Evolutionary conservation across 1,140 invertebrate genomes (phyloP).

Genomic region (Zaprionus inermis): DNA sequence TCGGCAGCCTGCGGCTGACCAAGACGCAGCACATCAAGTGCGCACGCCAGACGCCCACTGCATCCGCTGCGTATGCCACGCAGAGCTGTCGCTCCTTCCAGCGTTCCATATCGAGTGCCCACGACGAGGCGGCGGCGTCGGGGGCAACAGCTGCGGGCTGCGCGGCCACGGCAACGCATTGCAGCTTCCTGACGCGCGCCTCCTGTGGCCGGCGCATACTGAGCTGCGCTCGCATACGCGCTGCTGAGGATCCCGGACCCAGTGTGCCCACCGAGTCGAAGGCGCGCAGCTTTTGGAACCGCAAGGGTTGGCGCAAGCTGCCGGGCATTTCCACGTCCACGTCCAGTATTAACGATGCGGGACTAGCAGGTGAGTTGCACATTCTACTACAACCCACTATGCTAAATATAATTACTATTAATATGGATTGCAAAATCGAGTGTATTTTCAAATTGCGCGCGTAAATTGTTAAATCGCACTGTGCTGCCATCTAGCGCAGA

Average conservation of each 20-base stretch:
- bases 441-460: not conserved
- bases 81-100: slow-evolving; percentile 77
- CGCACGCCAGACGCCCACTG: slow-evolving; percentile 63
- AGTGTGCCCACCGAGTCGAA: slow-evolving; percentile 70
- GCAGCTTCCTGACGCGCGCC: slow-evolving; percentile 69
- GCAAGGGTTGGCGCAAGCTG: slow-evolving; percentile 91
- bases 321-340: slow-evolving; percentile 88
- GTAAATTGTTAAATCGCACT: no score
- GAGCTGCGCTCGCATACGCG: slow-evolving; percentile 75
- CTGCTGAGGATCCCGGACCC: slow-evolving; percentile 79
- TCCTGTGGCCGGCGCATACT: slow-evolving; percentile 72
- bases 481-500: slow-evolving; percentile 3
- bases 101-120: slow-evolving; percentile 41
- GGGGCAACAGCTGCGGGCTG: not conserved
- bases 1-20: slow-evolving; percentile 86
- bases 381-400: not conserved
- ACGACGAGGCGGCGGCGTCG: slow-evolving; percentile 38
- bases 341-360: slow-evolving; percentile 87
- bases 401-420: not conserved
- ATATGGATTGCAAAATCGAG: not conserved
- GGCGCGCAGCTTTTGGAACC: slow-evolving; percentile 88
- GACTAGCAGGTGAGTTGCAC: slow-evolving; percentile 86
- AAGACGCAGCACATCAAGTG: slow-evolving; percentile 84
- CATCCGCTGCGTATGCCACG: slow-evolving; percentile 42
- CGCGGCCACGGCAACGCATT: not conserved